These are phyloP conservation scores for Mythimna albipuncta DNA, from an alignment of 2,888 invertebrate species.

Conservation along the genomic window DNA sequence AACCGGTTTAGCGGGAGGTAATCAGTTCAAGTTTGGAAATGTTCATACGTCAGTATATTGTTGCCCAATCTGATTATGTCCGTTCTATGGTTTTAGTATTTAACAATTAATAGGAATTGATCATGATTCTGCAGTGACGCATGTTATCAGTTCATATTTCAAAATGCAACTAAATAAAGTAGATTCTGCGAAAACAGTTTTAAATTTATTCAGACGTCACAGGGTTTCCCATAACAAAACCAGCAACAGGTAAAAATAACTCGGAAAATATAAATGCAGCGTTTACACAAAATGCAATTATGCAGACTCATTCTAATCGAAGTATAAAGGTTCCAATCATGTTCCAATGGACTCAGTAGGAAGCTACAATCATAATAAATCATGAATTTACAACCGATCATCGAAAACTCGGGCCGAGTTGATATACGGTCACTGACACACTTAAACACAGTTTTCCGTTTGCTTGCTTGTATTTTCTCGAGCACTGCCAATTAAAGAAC, in stretches of 20 bases:
- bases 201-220: constrained; percentile 2
- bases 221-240: background rate
- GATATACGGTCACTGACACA: constrained; percentile 49
- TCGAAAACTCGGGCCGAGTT: constrained; percentile 26
- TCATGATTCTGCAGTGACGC: background rate
- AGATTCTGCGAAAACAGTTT: background rate
- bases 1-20: constrained; percentile 51
- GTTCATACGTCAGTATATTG: background rate
- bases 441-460: constrained; percentile 36
- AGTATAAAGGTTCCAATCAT: no score
- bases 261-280: background rate
- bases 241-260: background rate
- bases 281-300: background rate
- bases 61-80: constrained; percentile 6
- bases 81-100: background rate
- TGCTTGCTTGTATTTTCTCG: constrained; percentile 38
- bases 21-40: constrained; percentile 55
- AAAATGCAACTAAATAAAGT: background rate
- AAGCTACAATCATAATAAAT: constrained; percentile 21
- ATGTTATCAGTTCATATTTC: background rate
- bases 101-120: background rate
- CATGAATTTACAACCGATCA: constrained; percentile 19
- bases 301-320: background rate
- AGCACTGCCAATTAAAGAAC: constrained; percentile 30
- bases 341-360: no score